These are phyloP conservation scores for Argyrosomus japonicus DNA, from an alignment of 2,113 vertebrate species.

Conservation along the genomic window DNA sequence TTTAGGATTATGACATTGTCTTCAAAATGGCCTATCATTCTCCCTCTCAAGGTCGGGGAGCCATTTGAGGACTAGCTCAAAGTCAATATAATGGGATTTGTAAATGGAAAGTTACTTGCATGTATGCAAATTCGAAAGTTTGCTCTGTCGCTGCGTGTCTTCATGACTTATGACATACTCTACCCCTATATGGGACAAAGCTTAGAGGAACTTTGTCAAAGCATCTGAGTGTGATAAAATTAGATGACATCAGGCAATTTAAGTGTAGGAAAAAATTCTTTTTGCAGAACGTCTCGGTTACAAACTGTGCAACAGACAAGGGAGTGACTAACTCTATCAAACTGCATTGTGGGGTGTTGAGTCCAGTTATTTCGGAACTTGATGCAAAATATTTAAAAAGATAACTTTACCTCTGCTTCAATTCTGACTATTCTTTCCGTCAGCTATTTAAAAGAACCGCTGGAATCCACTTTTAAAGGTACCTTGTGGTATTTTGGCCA, in stretches of 20 bases:
- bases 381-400: no score
- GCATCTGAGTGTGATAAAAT: neutral
- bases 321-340: neutral
- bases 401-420: no score
- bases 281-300: neutral
- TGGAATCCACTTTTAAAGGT: neutral
- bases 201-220: neutral
- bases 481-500: neutral
- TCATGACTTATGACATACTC: neutral
- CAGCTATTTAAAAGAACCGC: neutral
- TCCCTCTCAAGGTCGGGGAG: conserved; percentile 46
- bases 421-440: neutral
- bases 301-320: neutral
- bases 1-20: conserved; percentile 38
- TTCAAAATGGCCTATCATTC: conserved; percentile 36
- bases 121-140: neutral
- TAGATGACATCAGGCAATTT: neutral
- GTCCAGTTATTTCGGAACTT: no score
- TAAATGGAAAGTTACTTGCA: neutral
- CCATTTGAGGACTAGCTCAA: neutral
- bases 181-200: no score
- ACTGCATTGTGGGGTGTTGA: neutral
- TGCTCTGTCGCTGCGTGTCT: neutral
- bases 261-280: neutral
- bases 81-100: neutral